Conservation (phyloP, 2,113 vertebrate genomes). For the Eudyptes chrysolophus region DNA sequence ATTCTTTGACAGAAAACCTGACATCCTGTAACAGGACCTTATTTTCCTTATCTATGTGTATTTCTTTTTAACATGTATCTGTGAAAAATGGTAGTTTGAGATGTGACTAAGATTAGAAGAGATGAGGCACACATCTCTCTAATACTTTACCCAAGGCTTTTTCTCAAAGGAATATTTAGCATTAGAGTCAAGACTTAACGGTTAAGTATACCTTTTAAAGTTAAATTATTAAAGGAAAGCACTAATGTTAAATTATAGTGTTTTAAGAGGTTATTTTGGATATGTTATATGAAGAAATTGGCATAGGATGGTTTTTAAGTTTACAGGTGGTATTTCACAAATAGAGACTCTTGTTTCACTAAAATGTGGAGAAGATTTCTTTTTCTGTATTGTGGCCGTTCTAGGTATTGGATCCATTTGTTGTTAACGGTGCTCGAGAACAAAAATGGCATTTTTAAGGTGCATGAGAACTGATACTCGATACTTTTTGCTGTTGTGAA, state of each 20-base stretch:
- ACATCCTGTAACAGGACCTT: not conserved
- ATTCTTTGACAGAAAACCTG: not conserved
- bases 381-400: not conserved
- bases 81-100: not conserved
- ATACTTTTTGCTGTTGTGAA: not conserved
- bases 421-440: not conserved
- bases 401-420: not conserved
- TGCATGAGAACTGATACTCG: not conserved
- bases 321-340: not conserved
- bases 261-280: not conserved
- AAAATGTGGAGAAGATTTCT: not conserved
- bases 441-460: not conserved
- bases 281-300: not conserved
- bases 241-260: not conserved
- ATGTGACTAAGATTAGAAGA: not conserved
- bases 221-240: not conserved
- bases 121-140: not conserved
- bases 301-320: not conserved
- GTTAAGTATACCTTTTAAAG: not conserved
- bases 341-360: not conserved
- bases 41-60: not conserved
- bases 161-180: not conserved
- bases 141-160: not conserved
- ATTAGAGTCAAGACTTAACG: not conserved
- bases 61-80: not conserved